Evolutionary conservation across 2,797 vertebrate genomes (phyloP).

Genomic region (Loris lydekkerianus): DNA sequence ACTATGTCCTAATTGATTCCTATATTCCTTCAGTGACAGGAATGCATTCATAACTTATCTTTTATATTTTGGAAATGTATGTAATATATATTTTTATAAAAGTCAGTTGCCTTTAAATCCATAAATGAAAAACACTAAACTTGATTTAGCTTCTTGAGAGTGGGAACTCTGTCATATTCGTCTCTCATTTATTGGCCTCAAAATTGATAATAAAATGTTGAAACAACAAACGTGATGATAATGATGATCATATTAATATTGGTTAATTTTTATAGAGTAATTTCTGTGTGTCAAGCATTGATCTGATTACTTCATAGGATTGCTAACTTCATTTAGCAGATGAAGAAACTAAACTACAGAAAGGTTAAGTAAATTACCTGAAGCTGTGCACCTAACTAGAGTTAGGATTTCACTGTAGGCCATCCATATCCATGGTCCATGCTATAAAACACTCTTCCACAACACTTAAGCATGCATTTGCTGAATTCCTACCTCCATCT

Average conservation of each 20-base stretch:
- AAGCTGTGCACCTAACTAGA: not conserved
- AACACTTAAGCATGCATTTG: not conserved
- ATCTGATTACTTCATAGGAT: not conserved
- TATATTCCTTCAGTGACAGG: not conserved
- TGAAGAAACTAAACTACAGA: not conserved
- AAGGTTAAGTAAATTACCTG: slow-evolving; percentile 15
- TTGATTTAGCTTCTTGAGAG: slow-evolving; percentile 34
- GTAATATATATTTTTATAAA: not conserved
- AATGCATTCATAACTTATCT: not conserved
- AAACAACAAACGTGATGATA: not conserved
- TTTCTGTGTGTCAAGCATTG: not conserved
- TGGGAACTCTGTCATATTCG: not conserved
- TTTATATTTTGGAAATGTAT: not conserved
- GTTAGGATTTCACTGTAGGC: not conserved
- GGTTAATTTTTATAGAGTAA: not conserved
- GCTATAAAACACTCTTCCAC: not conserved
- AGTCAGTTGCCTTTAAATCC: slow-evolving; percentile 9
- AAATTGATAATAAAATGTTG: not conserved
- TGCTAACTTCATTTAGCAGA: slow-evolving; percentile 12
- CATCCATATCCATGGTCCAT: not conserved
- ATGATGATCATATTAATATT: not conserved
- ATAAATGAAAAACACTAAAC: not conserved
- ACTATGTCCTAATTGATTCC: not conserved
- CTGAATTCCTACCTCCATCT: not conserved
- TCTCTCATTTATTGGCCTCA: not conserved